Conservation (phyloP, 2,797 vertebrate species). For the Crenichthys baileyi region DNA sequence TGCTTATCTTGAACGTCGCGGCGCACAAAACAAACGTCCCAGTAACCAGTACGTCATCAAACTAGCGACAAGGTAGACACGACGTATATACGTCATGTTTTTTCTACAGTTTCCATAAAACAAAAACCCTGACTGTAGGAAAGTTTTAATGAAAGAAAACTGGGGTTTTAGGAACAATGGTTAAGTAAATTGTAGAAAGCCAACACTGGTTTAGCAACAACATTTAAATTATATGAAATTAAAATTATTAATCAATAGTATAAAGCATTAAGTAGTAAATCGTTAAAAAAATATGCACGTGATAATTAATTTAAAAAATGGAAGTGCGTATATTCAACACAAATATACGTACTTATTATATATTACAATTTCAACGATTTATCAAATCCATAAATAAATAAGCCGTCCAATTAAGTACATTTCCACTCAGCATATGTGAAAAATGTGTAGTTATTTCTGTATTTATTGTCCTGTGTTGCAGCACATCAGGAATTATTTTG, state of each 20-base stretch:
- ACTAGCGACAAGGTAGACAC: not conserved
- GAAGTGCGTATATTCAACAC: too few species aligned
- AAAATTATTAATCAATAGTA: not conserved
- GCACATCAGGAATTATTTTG: too few species aligned
- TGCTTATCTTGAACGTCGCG: not conserved
- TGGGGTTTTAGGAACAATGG: not conserved
- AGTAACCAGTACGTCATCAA: conserved; percentile 22
- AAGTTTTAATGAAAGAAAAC: not conserved
- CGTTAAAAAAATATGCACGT: too few species aligned
- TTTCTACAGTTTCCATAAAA: too few species aligned
- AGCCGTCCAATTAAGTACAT: not conserved
- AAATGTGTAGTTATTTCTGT: too few species aligned
- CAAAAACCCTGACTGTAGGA: not conserved
- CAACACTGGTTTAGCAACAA: not conserved
- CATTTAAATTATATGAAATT: not conserved
- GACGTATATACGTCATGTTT: conserved; percentile 4
- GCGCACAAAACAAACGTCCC: not conserved
- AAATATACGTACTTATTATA: too few species aligned
- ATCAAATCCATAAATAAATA: not conserved
- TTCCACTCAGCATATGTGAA: not conserved
- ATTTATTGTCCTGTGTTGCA: too few species aligned
- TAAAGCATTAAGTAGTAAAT: not conserved
- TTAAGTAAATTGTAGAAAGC: not conserved
- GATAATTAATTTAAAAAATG: too few species aligned
- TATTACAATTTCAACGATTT: too few species aligned